Evolutionary conservation across 53 echinoderm and acorn worm species (phyloP).

Genomic region (Hippasteria phrygiana): DNA sequence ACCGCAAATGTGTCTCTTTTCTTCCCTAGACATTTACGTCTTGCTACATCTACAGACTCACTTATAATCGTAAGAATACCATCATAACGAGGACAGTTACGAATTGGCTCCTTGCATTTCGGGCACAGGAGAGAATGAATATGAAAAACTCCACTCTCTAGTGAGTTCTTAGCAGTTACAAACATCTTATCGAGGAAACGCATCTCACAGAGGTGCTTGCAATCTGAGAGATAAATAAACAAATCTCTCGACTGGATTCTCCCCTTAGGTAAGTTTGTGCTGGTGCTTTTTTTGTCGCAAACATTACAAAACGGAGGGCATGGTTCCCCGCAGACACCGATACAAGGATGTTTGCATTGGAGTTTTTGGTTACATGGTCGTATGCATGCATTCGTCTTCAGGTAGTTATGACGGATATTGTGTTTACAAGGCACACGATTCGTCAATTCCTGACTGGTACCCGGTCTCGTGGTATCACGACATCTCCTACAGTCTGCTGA

Average conservation of each 20-base stretch:
- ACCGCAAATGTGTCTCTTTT: not conserved
- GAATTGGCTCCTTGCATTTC: slow-evolving; percentile 76
- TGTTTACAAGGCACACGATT: not conserved
- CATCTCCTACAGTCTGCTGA: slow-evolving; percentile 60
- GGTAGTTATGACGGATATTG: not conserved
- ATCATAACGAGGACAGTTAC: slow-evolving; percentile 75
- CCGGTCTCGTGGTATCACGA: not conserved
- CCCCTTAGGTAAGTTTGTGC: slow-evolving; percentile 68
- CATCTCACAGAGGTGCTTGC: slow-evolving; percentile 80
- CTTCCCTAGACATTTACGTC: not conserved
- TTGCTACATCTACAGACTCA: not conserved
- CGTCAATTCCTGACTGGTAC: not conserved
- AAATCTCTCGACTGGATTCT: slow-evolving; percentile 76
- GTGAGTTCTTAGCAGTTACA: not conserved
- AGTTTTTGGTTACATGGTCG: slow-evolving; percentile 64
- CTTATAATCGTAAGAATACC: slow-evolving; percentile 63
- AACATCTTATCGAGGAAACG: slow-evolving; percentile 71
- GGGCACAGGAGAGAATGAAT: slow-evolving; percentile 63
- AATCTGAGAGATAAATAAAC: slow-evolving; percentile 79
- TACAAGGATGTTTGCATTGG: slow-evolving; percentile 71
- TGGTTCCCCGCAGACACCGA: slow-evolving; percentile 91
- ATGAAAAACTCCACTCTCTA: not conserved
- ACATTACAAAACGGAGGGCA: slow-evolving; percentile 80
- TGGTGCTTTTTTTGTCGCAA: slow-evolving; percentile 72
- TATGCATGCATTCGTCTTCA: not conserved